Evolutionary conservation across 92 coral and sea anemone species (phyloP), one percentile per base, ranked within the genome.

Genomic region (Zoanthus sociatus): DNA sequence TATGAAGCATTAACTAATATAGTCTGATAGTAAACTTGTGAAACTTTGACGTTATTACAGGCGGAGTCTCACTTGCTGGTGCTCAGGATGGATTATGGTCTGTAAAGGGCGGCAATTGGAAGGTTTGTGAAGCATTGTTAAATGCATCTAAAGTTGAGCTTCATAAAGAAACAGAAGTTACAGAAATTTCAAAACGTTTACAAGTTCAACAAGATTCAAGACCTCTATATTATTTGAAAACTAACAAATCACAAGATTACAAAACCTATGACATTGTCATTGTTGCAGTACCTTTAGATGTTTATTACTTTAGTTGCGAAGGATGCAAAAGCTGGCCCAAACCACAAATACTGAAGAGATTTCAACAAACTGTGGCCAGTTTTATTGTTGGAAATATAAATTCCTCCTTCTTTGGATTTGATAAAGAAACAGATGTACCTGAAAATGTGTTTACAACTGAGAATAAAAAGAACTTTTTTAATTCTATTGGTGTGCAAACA

Each of bases 51-150:
- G 67, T 11, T 54, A n/a, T 46, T 8, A 50, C 82, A 97, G 99
- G 99, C 63, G 86, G 95, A 4, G 99, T 97, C 15, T 93, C 99
- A 9, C 66, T 97, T 84, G 99, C 99, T 33, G 99, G 99, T 12
- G 92, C 96, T 4, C 92, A 90, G 54, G 97, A 95, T 32, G 96
- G 96, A 0, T 82, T 97, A 60, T 97, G 99, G 99, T 93, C 99
- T 68, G 96, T 97, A 0, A 91, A 97, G 78, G 99, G 98, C 0
- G 99, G 99, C 12, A 97, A 97, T 81, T 92, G 93, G 95, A 92
- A 88, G 60, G 98, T 97, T 16, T 97, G 99, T 16, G 95, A 97
- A 78, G 95, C 93, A 47, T 90, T 97, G 53, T 84, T 97, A 33
- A 77, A 90, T 55, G 86, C 79, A 12, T 90, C 97, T 31, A 87